Conservation (phyloP, 2,888 invertebrate species). For the Taphrorychus bicolor region DNA sequence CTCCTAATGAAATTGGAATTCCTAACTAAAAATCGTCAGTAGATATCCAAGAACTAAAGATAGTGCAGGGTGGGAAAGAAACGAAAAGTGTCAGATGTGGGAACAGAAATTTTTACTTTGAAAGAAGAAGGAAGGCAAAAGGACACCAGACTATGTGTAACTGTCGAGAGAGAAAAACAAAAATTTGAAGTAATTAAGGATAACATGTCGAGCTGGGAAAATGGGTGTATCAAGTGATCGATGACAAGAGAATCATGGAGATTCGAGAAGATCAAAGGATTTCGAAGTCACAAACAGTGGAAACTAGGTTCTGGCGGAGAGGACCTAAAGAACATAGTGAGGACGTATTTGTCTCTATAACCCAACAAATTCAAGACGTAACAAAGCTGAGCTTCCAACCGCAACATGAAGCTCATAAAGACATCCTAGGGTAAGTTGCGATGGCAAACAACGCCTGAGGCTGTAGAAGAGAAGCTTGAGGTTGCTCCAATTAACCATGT, state of each 20-base stretch:
- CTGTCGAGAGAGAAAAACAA: too few relatives aligned
- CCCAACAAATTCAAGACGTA: constrained; percentile 7
- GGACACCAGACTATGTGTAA: too few relatives aligned
- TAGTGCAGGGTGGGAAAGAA: too few relatives aligned
- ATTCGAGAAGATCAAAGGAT: constrained; percentile 10
- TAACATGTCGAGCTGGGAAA: too few relatives aligned
- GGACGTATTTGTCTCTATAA: constrained; percentile 3
- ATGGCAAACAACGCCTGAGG: constrained; percentile 13
- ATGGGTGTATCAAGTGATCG: background rate
- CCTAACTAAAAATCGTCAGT: too few relatives aligned
- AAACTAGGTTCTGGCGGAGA: constrained; percentile 16
- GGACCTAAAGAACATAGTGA: constrained; percentile 22
- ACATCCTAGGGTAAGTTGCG: background rate
- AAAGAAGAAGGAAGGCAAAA: too few relatives aligned
- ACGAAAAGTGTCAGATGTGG: too few relatives aligned
- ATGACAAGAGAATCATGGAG: constrained; percentile 26
- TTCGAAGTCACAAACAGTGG: background rate
- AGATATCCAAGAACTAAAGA: too few relatives aligned
- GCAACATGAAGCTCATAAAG: background rate
- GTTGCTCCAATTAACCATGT: constrained; percentile 4
- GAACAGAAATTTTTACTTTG: too few relatives aligned
- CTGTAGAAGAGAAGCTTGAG: background rate
- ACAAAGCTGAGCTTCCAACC: background rate
- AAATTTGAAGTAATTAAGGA: too few relatives aligned
- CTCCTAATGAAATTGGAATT: too few relatives aligned